phyloP scores from a whole-genome alignment of 2,888 invertebrate species.

The Harpagoxenus sublaevis region DNA sequence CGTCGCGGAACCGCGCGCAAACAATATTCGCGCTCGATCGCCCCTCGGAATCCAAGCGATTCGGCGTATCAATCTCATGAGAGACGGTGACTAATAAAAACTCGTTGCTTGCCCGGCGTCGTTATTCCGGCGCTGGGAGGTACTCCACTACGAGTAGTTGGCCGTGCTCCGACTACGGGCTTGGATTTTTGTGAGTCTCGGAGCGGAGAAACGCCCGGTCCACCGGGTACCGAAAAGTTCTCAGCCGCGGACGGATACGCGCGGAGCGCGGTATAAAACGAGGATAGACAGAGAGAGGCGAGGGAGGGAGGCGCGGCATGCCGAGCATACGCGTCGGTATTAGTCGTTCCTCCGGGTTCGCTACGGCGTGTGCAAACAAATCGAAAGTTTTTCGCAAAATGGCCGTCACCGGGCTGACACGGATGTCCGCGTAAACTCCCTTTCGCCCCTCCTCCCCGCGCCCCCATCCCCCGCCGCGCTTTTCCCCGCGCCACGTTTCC shows the following conservation, averaged over 20 bases:
- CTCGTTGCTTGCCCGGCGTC: background rate
- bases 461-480: constrained; percentile 44
- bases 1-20: constrained; percentile 61
- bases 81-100: constrained; percentile 59
- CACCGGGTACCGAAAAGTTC: constrained; percentile 70
- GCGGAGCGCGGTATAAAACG: constrained; percentile 67
- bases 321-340: constrained; percentile 83
- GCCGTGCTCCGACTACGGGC: constrained; percentile 9
- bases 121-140: constrained; percentile 13
- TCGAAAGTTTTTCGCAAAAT: constrained; percentile 86
- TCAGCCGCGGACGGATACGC: constrained; percentile 71
- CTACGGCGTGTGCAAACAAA: constrained; percentile 81
- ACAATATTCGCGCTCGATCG: constrained; percentile 67
- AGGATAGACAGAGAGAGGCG: constrained; percentile 57
- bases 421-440: constrained; percentile 84
- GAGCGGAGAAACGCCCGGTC: constrained; percentile 60
- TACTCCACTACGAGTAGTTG: constrained; percentile 5
- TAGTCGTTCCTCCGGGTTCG: constrained; percentile 80
- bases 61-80: constrained; percentile 71
- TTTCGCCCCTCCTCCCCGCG: constrained; percentile 62
- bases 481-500: constrained; percentile 64
- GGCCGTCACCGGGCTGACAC: constrained; percentile 85
- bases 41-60: constrained; percentile 69
- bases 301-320: constrained; percentile 73
- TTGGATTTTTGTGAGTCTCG: constrained; percentile 69